phyloP scores from a whole-genome alignment of 2,113 vertebrate species.

The Orthonyx spaldingii region DNA sequence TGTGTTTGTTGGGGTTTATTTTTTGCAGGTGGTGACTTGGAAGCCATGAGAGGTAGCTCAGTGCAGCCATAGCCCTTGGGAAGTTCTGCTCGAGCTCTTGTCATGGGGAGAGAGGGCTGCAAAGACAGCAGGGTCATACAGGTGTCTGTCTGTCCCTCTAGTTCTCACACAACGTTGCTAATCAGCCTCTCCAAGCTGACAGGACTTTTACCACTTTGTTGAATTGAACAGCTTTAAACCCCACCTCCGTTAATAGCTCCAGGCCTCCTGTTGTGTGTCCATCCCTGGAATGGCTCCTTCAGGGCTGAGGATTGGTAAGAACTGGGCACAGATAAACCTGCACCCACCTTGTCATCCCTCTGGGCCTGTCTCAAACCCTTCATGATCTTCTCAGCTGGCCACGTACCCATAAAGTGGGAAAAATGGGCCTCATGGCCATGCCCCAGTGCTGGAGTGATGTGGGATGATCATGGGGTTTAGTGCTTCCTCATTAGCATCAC shows the following conservation, averaged over 20 bases:
- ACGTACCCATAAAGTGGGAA: not conserved
- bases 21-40: not conserved
- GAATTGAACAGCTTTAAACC: not conserved
- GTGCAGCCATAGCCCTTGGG: not conserved
- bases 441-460: not conserved
- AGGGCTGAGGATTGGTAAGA: not conserved
- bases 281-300: not conserved
- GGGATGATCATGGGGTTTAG: not conserved
- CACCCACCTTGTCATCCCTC: not conserved
- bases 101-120: not conserved
- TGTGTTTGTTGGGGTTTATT: not conserved
- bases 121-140: not conserved
- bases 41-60: not conserved
- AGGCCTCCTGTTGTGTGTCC: not conserved
- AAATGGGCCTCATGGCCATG: fast-evolving
- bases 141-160: not conserved
- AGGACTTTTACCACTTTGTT: not conserved
- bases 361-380: not conserved
- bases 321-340: not conserved
- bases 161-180: not conserved
- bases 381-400: not conserved
- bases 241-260: not conserved
- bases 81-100: not conserved
- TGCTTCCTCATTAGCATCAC: not conserved
- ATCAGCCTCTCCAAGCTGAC: not conserved